phyloP scores from a whole-genome alignment of 2,888 invertebrate species.

The Ochlodes sylvanus region DNA sequence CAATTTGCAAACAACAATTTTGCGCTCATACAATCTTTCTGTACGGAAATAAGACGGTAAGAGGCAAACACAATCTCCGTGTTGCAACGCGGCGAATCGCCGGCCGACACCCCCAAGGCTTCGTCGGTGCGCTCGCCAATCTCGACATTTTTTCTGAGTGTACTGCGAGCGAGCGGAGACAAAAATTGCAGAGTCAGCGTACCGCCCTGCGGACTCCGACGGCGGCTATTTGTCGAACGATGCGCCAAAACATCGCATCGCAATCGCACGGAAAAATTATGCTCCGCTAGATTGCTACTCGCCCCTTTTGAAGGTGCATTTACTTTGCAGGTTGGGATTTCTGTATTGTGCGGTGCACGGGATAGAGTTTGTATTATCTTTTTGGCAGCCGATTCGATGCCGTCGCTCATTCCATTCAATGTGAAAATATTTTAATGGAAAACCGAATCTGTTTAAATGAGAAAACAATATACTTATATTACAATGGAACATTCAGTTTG shows the following conservation, averaged over 20 bases:
- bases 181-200: conserved; percentile 77
- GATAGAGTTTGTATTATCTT: conserved; percentile 77
- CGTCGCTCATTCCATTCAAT: conserved; percentile 70
- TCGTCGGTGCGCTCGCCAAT: conserved; percentile 72
- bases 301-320: conserved; percentile 76
- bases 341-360: conserved; percentile 73
- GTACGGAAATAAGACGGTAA: conserved; percentile 78
- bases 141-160: conserved; percentile 75
- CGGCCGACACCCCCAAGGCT: conserved; percentile 74
- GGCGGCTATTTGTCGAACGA: conserved; percentile 78
- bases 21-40: conserved; percentile 73
- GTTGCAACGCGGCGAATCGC: conserved; percentile 79
- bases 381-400: conserved; percentile 75
- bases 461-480: conserved; percentile 33
- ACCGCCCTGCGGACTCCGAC: conserved; percentile 76
- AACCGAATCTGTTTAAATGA: conserved; percentile 48
- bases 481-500: conserved; percentile 12
- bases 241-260: conserved; percentile 82
- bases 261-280: conserved; percentile 81
- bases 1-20: conserved; percentile 69
- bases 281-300: conserved; percentile 75
- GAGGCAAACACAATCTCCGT: conserved; percentile 80
- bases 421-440: conserved; percentile 52
- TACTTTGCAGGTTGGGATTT: conserved; percentile 69
- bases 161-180: conserved; percentile 59